phyloP scores from a whole-genome alignment of 23 tunicate genomes.

The Trididemnum clinides region DNA sequence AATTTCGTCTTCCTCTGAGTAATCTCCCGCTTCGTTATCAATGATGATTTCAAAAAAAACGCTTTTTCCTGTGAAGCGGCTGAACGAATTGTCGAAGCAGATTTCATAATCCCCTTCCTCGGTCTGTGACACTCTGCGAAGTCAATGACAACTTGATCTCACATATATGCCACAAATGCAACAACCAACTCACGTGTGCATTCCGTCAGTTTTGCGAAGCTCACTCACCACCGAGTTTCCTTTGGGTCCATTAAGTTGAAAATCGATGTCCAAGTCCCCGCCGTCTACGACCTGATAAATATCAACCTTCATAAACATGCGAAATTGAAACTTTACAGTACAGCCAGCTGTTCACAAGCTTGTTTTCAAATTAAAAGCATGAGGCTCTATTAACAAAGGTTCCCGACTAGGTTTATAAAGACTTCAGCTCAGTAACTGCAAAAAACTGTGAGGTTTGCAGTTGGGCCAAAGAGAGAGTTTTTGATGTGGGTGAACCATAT shows the following conservation, averaged over 20 bases:
- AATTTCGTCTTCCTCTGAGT: conserved; percentile 75
- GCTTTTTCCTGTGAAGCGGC: conserved; percentile 78
- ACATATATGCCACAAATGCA: background rate
- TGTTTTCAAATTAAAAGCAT: no score
- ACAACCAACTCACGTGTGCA: conserved; percentile 78
- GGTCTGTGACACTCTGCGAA: conserved; percentile 60
- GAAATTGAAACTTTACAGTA: no score
- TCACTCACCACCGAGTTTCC: conserved; percentile 67
- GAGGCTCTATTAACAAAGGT: no score
- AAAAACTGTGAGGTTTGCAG: no score
- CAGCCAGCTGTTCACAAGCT: no score
- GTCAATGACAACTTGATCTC: background rate
- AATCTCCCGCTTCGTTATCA: conserved; percentile 58
- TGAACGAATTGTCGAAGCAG: conserved; percentile 90
- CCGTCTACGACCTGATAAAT: conserved; percentile 82
- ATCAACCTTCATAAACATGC: no score
- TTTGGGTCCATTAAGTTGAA: conserved; percentile 60
- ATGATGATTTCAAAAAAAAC: conserved; percentile 86
- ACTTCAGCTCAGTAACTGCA: no score
- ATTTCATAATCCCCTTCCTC: conserved; percentile 83
- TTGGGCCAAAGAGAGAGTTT: no score
- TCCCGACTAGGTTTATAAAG: no score
- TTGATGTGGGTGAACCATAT: no score
- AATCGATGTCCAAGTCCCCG: conserved; percentile 88
- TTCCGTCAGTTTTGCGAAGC: conserved; percentile 71